Evolutionary conservation across 2,888 invertebrate genomes (phyloP).

Genomic region (Tachina lurida): DNA sequence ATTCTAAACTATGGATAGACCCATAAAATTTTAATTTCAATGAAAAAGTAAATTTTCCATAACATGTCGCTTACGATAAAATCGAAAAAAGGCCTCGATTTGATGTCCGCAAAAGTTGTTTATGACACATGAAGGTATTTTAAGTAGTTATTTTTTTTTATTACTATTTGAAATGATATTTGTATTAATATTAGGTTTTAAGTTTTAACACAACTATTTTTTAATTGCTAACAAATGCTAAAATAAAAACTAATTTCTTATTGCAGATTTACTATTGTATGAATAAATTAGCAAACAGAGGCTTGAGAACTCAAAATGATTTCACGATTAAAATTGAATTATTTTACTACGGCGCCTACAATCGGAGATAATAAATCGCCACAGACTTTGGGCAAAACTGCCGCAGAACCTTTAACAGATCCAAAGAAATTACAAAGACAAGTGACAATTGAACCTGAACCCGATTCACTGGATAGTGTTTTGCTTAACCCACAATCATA

Average conservation of each 20-base stretch:
- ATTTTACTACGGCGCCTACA: constrained; percentile 52
- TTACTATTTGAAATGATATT: not conserved
- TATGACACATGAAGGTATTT: not conserved
- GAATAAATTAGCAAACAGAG: not conserved
- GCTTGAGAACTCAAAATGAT: constrained; percentile 53
- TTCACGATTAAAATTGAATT: constrained; percentile 71
- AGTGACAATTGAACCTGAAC: constrained; percentile 81
- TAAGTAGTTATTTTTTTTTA: not conserved
- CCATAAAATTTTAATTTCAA: no score
- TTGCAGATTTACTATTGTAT: constrained; percentile 33
- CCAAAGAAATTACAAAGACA: constrained; percentile 73
- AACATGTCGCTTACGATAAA: no score
- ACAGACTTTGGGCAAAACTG: constrained; percentile 36
- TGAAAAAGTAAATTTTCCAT: no score
- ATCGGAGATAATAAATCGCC: constrained; percentile 38
- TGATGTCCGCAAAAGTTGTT: constrained; percentile 3
- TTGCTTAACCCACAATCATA: constrained; percentile 82
- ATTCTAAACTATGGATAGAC: no score
- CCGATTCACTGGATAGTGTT: constrained; percentile 82
- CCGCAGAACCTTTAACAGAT: constrained; percentile 42
- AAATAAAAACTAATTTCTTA: not conserved
- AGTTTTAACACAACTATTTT: not conserved
- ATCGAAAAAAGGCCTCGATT: no score
- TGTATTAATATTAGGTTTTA: not conserved
- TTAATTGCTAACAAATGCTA: constrained; percentile 14